Base-by-base conservation (phyloP, 2,888 invertebrate genomes). In the Erannis defoliaria region DNA sequence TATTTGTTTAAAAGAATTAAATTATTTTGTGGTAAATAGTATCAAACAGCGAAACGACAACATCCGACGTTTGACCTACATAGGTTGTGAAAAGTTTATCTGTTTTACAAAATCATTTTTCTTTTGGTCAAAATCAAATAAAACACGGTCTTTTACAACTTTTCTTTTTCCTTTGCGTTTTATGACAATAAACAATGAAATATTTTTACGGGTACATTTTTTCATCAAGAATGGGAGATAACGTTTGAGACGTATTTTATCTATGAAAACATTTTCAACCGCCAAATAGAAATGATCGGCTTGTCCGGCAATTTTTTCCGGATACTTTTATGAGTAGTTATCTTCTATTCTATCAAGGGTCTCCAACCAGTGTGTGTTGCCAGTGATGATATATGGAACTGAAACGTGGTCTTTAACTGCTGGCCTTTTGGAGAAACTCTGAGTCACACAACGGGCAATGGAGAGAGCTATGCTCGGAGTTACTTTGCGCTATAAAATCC, bases 181-280 rank as follows among this genome's bases (percentile, higher is more conserved):
- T 56, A 57, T 35, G 48, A 57, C 48, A 53, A 57, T 57, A 56
- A 54, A 62, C 62, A 62, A 62, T 62, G 56, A 53, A 53, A 62
- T 62, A 56, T 56, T 62, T 60, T 62, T 62, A 62, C 56, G 26
- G 53, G 29, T 35, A 31, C 62, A 56, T 62, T 57, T 62, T n/a
- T 62, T 62, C 56, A 61, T 55, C 55, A 43, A 19, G 23, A 45
- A 26, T 19, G 42, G n/a, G 37, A 62, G 56, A 62, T 62, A 62
- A 42, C 53, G 56, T 62, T 62, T 35, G 56, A 53, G 48, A 62
- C 19, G 53, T 56, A 55, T 40, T 55, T 55, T 62, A 62, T 62
- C 53, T 42, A 46, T 53, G 43, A 62, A 57, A 62, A 62, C 48
- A 57, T 53, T 62, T 37, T 57, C 62, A 43, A 62, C 48, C 31